Conservation (phyloP, 2,113 vertebrate genomes). For the Irena cyanogastra region DNA sequence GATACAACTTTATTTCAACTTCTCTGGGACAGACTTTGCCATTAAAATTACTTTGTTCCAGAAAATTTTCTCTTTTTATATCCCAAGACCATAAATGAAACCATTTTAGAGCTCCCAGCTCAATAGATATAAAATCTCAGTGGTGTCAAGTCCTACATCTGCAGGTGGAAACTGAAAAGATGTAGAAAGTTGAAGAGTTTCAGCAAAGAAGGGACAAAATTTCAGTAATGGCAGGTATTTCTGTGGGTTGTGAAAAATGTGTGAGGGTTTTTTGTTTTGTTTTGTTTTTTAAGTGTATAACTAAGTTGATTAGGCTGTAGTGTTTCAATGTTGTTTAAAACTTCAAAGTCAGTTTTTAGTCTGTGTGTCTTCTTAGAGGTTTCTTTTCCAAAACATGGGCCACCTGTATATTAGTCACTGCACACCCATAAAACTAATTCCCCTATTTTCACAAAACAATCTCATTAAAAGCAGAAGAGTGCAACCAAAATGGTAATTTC, state of each 20-base stretch:
- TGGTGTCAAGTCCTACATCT: background rate
- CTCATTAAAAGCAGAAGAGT: background rate
- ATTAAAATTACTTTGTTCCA: background rate
- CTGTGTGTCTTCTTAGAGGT: background rate
- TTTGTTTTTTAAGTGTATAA: background rate
- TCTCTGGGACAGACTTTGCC: background rate
- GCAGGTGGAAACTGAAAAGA: background rate
- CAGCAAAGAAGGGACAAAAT: background rate
- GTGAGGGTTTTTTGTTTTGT: background rate
- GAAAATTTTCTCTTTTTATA: background rate
- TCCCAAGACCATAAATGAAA: background rate
- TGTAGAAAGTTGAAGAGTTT: background rate
- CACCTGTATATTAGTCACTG: background rate
- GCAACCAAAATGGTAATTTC: background rate
- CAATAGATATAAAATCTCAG: background rate
- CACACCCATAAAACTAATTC: background rate
- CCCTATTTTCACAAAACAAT: background rate
- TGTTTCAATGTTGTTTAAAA: background rate
- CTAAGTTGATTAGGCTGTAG: background rate
- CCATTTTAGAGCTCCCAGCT: background rate
- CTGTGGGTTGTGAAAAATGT: background rate
- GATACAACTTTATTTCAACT: background rate
- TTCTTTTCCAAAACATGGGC: background rate
- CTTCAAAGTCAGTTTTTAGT: background rate
- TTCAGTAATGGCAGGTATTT: background rate